These are phyloP conservation scores for Lochmaea capreae DNA, from an alignment of 2,888 invertebrate species.

Conservation along the genomic window DNA sequence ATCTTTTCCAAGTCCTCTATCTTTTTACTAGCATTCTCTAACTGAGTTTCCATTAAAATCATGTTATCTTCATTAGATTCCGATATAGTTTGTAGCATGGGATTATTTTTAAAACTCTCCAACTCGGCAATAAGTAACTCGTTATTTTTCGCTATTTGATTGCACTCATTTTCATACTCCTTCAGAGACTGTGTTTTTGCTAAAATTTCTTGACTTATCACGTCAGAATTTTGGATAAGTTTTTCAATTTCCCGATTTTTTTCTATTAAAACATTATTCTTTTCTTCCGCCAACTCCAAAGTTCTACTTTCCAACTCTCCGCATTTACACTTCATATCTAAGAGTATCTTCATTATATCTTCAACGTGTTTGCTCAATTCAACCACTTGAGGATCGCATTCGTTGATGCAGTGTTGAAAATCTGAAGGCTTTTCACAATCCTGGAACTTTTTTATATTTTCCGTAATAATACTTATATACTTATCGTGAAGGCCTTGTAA, in stretches of 20 bases:
- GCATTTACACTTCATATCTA: constrained; percentile 72
- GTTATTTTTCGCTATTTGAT: constrained; percentile 78
- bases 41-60: constrained; percentile 72
- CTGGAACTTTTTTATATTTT: constrained; percentile 53
- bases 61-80: constrained; percentile 80
- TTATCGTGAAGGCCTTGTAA: constrained; percentile 50
- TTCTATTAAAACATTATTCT: constrained; percentile 57
- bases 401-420: constrained; percentile 36
- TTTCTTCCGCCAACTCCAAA: constrained; percentile 70
- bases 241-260: constrained; percentile 64
- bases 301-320: constrained; percentile 69
- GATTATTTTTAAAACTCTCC: constrained; percentile 72
- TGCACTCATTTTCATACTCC: constrained; percentile 71
- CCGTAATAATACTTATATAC: constrained; percentile 55
- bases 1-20: constrained; percentile 64
- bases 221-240: constrained; percentile 60
- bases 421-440: constrained; percentile 49
- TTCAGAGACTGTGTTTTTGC: constrained; percentile 62
- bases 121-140: constrained; percentile 77
- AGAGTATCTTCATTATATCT: constrained; percentile 69
- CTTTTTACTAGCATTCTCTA: constrained; percentile 67
- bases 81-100: constrained; percentile 77
- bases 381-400: constrained; percentile 52
- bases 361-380: constrained; percentile 66
- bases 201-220: constrained; percentile 61